A percentile compares a stretch with the other conserved stretches of the same genome.
These are phyloP conservation scores for Gryllus longicercus DNA, from an alignment of 2,888 invertebrate species.

Conservation along the genomic window DNA sequence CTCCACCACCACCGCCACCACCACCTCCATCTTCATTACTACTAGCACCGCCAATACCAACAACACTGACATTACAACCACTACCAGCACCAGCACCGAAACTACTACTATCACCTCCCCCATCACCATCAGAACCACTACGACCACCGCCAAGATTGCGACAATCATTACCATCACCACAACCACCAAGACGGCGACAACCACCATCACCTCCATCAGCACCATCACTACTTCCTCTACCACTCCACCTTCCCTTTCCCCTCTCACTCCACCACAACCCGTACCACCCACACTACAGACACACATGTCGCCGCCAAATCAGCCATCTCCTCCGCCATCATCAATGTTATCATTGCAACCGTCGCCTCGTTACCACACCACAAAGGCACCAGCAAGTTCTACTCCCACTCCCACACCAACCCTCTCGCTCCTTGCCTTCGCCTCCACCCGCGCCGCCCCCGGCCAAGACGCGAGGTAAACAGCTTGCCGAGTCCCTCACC, in stretches of 20 bases:
- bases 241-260: background rate
- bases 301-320: no score
- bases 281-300: background rate
- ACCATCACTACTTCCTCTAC: background rate
- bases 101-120: background rate
- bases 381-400: background rate
- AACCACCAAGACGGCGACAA: background rate
- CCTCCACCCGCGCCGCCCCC: slow-evolving; percentile 17
- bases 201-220: background rate
- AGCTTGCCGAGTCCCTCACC: slow-evolving; percentile 43
- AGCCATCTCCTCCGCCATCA: no score
- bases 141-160: background rate
- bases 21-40: no score
- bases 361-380: no score
- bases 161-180: background rate
- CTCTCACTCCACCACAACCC: background rate
- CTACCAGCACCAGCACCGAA: background rate
- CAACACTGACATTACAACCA: background rate
- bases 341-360: no score
- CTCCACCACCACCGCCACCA: background rate
- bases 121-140: background rate
- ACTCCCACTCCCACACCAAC: no score
- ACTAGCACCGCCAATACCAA: no score
- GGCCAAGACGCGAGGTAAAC: slow-evolving; percentile 37
- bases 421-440: background rate